Evolutionary conservation across 2,888 invertebrate species (phyloP), one percentile per base, ranked within the genome.

Genomic region (Epirrhoe tristata): DNA sequence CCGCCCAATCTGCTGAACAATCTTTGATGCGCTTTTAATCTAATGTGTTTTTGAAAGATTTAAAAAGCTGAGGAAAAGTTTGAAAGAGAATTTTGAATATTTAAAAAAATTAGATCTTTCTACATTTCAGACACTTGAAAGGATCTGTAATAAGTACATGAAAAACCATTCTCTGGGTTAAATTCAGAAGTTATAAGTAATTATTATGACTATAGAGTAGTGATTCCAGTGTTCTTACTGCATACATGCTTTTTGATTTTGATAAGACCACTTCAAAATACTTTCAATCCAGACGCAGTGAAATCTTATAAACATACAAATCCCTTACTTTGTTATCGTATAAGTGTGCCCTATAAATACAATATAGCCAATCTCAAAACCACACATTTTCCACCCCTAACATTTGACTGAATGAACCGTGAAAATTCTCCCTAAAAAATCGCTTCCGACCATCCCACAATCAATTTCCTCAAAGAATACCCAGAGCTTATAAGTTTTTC

Each of bases 21-120:
- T 91, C 87, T 92, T 89, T 92, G 91, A 93, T 88, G 89, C 73
- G 75, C 79, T 89, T 93, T 91, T 93, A 85, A 92, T 93, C 62
- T 55, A 24, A 59, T 17, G 60, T 55, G 51, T 66, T 55, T 58
- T 58, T 34, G 12, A 57, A 31, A 39, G 53, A 61, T 51, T 63
- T 69, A 5, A 12, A 43, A 43, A 43, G 39, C 0, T 43, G 39
- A 43, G 59, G 57, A 54, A 55, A 59, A 48, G 5, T 54, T 62
- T 56, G 53, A 6, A 14, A 12, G 12, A 12, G 12, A 2, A 12
- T 43, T 43, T 43, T 10, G 5, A 4, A 43, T 12, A 43, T 12
- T 1, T 12, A 8, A 12, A 12, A 12, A 43, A 43, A 12, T 43
- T 43, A 12, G 24, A 24, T 2, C 24, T 24, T 24, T 2, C 24